Evolutionary conservation across 2,888 invertebrate genomes (phyloP).

Genomic region (Synergus japonicus): DNA sequence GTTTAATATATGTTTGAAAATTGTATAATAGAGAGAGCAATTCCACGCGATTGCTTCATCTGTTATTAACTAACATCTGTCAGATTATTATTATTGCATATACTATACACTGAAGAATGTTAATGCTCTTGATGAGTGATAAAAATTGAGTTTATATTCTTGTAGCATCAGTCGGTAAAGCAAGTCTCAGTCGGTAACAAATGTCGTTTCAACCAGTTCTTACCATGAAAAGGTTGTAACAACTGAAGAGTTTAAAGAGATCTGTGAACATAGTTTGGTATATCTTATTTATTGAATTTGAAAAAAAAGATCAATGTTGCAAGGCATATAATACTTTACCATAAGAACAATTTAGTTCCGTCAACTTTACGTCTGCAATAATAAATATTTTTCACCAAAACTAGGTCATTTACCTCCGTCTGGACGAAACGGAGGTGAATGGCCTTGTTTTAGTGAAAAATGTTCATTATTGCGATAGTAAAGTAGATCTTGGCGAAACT

Average conservation of each 20-base stretch:
- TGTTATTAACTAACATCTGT: background rate
- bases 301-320: too few relatives aligned
- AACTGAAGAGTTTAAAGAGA: background rate
- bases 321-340: too few relatives aligned
- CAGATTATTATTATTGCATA: background rate
- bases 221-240: background rate
- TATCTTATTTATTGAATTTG: background rate
- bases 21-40: background rate
- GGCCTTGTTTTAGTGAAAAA: too few relatives aligned
- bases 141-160: background rate
- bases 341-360: too few relatives aligned
- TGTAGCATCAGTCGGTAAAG: background rate
- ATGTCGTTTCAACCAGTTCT: background rate
- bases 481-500: too few relatives aligned
- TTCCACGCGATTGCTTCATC: background rate
- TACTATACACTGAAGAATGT: background rate
- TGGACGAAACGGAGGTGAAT: too few relatives aligned
- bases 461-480: too few relatives aligned
- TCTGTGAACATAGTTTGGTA: background rate
- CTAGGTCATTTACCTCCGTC: too few relatives aligned
- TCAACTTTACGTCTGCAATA: too few relatives aligned
- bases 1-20: background rate
- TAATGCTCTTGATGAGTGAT: background rate
- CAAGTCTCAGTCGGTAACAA: background rate
- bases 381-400: too few relatives aligned